Percentiles rank a stretch among this genome's conserved stretches.
Conservation (phyloP, 1,140 invertebrate species). For the Ceratina australensis region DNA sequence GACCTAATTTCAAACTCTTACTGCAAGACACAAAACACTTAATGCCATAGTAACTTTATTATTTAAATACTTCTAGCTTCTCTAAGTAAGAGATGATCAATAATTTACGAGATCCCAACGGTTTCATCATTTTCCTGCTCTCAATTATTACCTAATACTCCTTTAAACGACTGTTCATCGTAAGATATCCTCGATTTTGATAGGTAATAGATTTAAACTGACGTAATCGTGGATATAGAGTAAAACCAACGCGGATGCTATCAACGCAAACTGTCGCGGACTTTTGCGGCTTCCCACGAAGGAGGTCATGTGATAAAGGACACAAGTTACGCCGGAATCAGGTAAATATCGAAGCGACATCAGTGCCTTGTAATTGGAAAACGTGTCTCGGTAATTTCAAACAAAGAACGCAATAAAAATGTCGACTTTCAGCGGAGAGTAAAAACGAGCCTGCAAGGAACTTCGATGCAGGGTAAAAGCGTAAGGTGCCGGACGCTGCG, state of each 20-base stretch:
- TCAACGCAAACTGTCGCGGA: constrained; percentile 11
- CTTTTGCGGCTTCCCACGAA: constrained; percentile 30
- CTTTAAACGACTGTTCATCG: not conserved
- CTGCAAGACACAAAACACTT: not conserved
- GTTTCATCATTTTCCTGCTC: too few relatives aligned
- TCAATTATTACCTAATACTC: too few relatives aligned
- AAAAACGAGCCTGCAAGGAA: constrained; percentile 28
- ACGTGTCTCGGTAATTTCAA: constrained; percentile 9
- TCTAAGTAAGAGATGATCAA: too few relatives aligned
- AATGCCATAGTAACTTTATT: not conserved
- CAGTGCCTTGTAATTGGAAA: not conserved
- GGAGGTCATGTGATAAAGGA: constrained; percentile 38
- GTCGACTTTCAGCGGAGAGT: constrained; percentile 33
- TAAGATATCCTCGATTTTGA: not conserved
- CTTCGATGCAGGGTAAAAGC: constrained; percentile 62
- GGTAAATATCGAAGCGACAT: not conserved
- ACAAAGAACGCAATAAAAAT: not conserved
- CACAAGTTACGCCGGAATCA: not conserved
- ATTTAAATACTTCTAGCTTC: too few relatives aligned
- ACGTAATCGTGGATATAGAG: constrained; percentile 16
- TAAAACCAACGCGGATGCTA: constrained; percentile 25
- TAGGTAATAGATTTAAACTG: not conserved
- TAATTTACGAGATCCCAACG: too few relatives aligned
- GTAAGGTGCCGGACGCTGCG: constrained; percentile 7
- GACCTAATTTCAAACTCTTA: constrained; percentile 67